Conservation (phyloP, 2,113 vertebrate genomes). For the Alligator mississippiensis region DNA sequence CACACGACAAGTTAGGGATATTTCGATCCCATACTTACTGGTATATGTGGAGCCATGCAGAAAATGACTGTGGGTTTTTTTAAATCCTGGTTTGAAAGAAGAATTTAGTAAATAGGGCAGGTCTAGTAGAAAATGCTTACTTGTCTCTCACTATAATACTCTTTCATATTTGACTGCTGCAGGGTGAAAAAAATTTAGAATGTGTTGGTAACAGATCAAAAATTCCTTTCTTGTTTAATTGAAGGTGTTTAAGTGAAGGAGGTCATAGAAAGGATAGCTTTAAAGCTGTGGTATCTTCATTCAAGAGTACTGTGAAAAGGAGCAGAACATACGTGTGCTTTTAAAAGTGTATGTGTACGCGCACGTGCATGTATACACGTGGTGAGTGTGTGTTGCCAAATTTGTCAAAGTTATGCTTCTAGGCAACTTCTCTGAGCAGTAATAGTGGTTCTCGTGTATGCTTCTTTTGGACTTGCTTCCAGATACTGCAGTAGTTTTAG, state of each 20-base stretch:
- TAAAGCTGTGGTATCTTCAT: constrained; percentile 22
- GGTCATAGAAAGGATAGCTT: constrained; percentile 56
- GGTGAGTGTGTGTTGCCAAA: neutral
- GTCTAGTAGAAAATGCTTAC: neutral
- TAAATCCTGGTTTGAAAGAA: neutral
- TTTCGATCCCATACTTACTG: neutral
- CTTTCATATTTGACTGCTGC: constrained; percentile 28
- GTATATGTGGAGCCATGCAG: neutral
- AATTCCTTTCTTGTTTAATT: constrained; percentile 62
- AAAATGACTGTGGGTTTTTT: neutral
- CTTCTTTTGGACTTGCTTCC: constrained; percentile 18
- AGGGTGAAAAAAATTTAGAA: constrained; percentile 31
- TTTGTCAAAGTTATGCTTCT: neutral
- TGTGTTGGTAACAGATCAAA: constrained; percentile 53
- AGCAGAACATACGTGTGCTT: neutral
- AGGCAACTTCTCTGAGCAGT: constrained; percentile 2
- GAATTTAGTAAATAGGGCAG: constrained; percentile 14
- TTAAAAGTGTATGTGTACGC: neutral
- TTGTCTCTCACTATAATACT: constrained; percentile 5
- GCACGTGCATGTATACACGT: neutral
- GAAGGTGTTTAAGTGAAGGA: constrained; percentile 38
- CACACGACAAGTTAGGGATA: neutral
- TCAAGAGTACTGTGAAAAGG: constrained; percentile 52
- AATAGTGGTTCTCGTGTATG: neutral
- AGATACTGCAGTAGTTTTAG: neutral